These are phyloP conservation scores for Drosophila anomelani DNA, from an alignment of 2,888 invertebrate species.

Conservation along the genomic window DNA sequence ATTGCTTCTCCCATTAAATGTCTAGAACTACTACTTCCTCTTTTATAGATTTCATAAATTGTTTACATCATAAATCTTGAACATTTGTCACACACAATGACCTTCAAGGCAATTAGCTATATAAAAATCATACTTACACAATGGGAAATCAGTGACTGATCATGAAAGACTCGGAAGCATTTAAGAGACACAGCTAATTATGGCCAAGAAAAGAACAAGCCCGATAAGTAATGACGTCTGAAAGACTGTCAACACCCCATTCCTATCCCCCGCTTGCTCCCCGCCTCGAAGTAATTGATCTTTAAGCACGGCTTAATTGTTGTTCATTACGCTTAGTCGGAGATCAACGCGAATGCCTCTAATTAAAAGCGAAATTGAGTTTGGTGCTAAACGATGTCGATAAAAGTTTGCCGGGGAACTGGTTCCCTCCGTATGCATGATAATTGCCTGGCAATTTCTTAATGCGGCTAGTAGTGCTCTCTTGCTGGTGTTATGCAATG, in stretches of 20 bases:
- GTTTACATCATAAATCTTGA: conserved; percentile 4
- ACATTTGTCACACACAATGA: conserved; percentile 18
- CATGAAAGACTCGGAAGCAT: conserved; percentile 23
- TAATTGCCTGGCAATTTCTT: conserved; percentile 41
- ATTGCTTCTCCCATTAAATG: background rate
- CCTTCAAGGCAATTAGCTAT: conserved; percentile 66
- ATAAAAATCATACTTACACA: conserved; percentile 24
- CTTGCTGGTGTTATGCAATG: conserved; percentile 39
- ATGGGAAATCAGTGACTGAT: conserved; percentile 7
- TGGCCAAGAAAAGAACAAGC: conserved; percentile 12
- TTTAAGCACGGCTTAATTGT: conserved; percentile 35
- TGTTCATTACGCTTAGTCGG: conserved; percentile 30
- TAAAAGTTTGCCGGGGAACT: conserved; percentile 30
- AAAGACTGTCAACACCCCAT: conserved; percentile 28
- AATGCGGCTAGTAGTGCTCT: conserved; percentile 28
- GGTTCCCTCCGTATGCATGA: conserved; percentile 23
- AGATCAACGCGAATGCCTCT: conserved; percentile 47
- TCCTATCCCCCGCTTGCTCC: too few species aligned
- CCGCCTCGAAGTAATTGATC: conserved; percentile 27
- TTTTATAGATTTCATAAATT: conserved; percentile 8
- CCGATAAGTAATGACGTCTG: conserved; percentile 24
- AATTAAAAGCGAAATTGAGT: conserved; percentile 65
- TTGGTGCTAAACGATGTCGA: conserved; percentile 37
- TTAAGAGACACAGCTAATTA: conserved; percentile 13
- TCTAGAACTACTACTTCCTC: conserved; percentile 23